Base-by-base conservation (phyloP, 2,797 vertebrate species). In the Sorex maritimensis region DNA sequence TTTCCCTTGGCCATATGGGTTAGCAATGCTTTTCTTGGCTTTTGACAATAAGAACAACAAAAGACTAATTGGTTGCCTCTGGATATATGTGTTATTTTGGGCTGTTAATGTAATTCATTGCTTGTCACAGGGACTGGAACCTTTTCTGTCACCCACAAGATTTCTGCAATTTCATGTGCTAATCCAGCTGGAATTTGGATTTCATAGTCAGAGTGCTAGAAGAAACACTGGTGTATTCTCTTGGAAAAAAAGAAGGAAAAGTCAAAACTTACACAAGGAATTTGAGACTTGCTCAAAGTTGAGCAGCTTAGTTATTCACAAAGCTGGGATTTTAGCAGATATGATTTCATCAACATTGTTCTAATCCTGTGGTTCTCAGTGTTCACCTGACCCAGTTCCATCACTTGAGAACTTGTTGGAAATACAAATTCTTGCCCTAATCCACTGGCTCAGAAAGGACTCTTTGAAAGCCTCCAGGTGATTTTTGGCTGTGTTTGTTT, bases 1-100 rank as follows among this genome's bases (percentile, higher is more conserved):
- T 38, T 72, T 14, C 19, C 67, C 2, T 75, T 74, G 30, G 52
- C 28, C 41, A 46, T 88, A 38, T 71, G 68, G 21, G 26, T 90
- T 92, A 93, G 63, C 21, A 86, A 28, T 81, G 17, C 24, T 83
- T 94, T 83, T 81, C 23, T 93, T 93, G 83, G 8, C 13, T 80
- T 86, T 91, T 72, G 44, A 77, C 55, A 81, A 44, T 44, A 44
- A 44, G 41, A 44, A 67, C 75, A 90, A 8, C 15, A 75, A 41
- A 63, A 65, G 46, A 72, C 46, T 67, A 44, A 90, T 88, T 84
- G 88, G 58, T 79, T 80, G 86, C 38, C 19, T 63, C 23, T 94
- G 34, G n/a, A 44, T 88, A 34, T 77, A 2, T n/a, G 69, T 79
- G 19, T 86, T 67, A 46, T 79, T 91, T 90, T 80, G 74, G 72